These are phyloP conservation scores for Lithobates sylvaticus DNA, from an alignment of 2,797 vertebrate genomes.

Conservation along the genomic window DNA sequence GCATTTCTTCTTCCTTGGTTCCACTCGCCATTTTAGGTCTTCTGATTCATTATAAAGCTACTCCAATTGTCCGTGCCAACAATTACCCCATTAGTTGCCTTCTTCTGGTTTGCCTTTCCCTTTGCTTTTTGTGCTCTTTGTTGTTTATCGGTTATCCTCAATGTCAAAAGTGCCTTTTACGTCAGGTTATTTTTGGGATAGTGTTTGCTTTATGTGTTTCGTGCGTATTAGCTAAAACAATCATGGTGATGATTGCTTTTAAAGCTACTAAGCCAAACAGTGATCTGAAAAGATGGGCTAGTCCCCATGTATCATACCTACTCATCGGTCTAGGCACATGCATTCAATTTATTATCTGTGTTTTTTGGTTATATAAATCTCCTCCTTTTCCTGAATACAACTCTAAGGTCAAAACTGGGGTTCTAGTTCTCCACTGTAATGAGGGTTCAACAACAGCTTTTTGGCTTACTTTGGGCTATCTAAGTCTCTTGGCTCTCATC, in stretches of 20 bases:
- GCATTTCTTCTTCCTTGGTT: conserved; percentile 32
- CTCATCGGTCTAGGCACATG: conserved; percentile 2
- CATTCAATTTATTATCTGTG: conserved; percentile 43
- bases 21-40: conserved; percentile 36
- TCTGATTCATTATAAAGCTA: conserved; percentile 11
- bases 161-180: conserved; percentile 24
- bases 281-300: conserved; percentile 37
- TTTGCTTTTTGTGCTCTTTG: conserved; percentile 44
- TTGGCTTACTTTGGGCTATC: conserved; percentile 46
- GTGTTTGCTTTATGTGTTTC: conserved; percentile 44
- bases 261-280: conserved; percentile 49
- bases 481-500: conserved; percentile 26
- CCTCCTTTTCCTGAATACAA: conserved; percentile 45
- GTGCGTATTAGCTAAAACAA: conserved; percentile 55
- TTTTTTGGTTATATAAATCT: conserved; percentile 3
- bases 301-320: not conserved
- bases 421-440: conserved; percentile 33
- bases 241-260: conserved; percentile 53
- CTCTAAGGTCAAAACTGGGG: not conserved
- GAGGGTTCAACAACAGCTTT: conserved; percentile 24
- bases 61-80: conserved; percentile 50
- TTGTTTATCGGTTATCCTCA: conserved; percentile 51
- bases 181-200: conserved; percentile 36
- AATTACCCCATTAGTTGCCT: conserved; percentile 54
- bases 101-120: conserved; percentile 38